Base-by-base conservation (phyloP, 1,140 invertebrate genomes). In the Penaeus indicus region DNA sequence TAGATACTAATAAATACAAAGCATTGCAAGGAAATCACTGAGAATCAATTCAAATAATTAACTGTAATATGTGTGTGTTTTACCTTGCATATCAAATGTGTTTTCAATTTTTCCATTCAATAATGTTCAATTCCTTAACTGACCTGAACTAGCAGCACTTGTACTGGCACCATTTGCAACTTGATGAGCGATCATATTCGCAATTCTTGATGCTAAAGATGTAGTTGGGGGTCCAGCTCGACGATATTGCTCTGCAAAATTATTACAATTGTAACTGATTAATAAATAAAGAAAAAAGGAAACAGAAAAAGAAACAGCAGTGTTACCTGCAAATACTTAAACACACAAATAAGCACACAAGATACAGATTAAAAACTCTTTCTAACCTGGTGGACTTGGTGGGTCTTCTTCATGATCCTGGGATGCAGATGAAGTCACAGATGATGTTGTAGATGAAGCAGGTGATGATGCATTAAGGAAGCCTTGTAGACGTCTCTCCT, bases 391-490 rank as follows among this genome's bases (percentile, higher is more conserved):
- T 19, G 84, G 84, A 85, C 69, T 77, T 19, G 69, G 84, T 60
- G 84, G 84, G 63, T 85, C 84, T 22, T 85, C 84, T 32, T 85
- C 84, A 16, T 19, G 54, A 60, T 77, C 84, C 72, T 77, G 27
- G 42, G 84, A 77, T 7, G 69, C 42, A 38, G 84, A 85, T 62
- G 84, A 75, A 47, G 72, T 63, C 19, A 25, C 84, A 32, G 84
- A 85, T 62, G 84, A 85, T 77, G 84, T 77, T 25, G 63, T 62
- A 21, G 69, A 78, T 60, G 69, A 47, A 13, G 69, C 21, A 19
- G 84, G 25, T 1, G 78, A 80, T 21, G 78, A 85, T 2, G 25
- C 54, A 27, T 61, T 61, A 21, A 85, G 84, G 61, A 77, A 77
- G 38, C 84, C 84, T 25, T 72, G 84, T 19, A 85, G 72, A 25